A percentile compares a stretch with the other conserved stretches of the same genome.
phyloP scores from a whole-genome alignment of 2,888 invertebrate genomes.

The Ormyrus nitidulus region DNA sequence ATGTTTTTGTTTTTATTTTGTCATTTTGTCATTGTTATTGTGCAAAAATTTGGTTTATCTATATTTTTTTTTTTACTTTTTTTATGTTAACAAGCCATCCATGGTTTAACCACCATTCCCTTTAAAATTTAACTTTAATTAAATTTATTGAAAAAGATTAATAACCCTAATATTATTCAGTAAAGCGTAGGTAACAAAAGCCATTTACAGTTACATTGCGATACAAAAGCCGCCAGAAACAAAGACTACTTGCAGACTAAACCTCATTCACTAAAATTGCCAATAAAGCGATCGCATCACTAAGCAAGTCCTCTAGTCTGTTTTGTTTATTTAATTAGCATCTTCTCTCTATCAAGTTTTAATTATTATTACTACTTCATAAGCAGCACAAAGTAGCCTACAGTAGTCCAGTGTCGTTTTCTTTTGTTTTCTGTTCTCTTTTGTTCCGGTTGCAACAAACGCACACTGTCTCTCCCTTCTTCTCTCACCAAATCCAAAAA shows the following conservation, averaged over 20 bases:
- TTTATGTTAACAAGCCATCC: too few relatives aligned
- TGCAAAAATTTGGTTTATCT: too few relatives aligned
- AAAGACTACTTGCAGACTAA: conserved; percentile 46
- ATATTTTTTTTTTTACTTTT: too few relatives aligned
- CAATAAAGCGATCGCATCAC: conserved; percentile 49
- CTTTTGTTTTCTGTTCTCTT: conserved; percentile 58
- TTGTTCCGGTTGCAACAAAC: conserved; percentile 47
- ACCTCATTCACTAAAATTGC: conserved; percentile 22
- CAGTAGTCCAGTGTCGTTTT: conserved; percentile 63
- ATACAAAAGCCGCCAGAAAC: background rate
- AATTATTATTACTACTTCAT: conserved; percentile 14
- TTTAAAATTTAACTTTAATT: too few relatives aligned
- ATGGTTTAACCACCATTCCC: too few relatives aligned
- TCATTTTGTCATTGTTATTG: too few relatives aligned
- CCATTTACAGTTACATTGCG: too few relatives aligned
- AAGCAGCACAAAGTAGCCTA: conserved; percentile 36
- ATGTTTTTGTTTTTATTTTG: too few relatives aligned
- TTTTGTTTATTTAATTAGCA: background rate
- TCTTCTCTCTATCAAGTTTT: background rate
- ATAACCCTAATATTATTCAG: background rate
- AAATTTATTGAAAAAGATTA: background rate
- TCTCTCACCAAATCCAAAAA: conserved; percentile 28
- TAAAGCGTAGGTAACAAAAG: too few relatives aligned
- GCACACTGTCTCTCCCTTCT: conserved; percentile 36
- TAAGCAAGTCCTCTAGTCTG: conserved; percentile 46